A percentile compares a stretch with the other conserved stretches of the same genome.
Conservation (phyloP, 1,140 invertebrate genomes). For the Drosophila pectinifera region DNA sequence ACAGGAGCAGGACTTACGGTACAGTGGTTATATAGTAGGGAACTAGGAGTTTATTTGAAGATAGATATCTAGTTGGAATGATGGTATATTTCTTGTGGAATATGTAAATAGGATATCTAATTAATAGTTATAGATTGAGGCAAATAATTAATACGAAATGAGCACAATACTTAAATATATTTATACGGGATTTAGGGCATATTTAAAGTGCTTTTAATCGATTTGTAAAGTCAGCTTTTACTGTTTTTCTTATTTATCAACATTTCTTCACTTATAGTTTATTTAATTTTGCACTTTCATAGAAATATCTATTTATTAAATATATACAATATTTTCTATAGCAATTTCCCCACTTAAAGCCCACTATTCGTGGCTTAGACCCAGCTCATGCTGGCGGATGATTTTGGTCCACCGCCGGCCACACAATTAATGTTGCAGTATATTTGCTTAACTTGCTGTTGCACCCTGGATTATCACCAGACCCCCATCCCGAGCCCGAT, state of each 20-base stretch:
- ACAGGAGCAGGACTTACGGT: conserved; percentile 23
- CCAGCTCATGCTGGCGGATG: conserved; percentile 13
- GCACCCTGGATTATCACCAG: conserved; percentile 40
- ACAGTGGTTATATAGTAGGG: conserved; percentile 17
- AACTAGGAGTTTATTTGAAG: neutral
- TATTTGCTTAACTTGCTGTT: conserved; percentile 82
- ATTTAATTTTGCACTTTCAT: too few relatives aligned
- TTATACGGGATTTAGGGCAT: neutral
- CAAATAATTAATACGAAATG: neutral
- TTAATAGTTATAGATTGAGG: neutral
- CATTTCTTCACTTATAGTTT: too few relatives aligned
- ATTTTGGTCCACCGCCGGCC: conserved; percentile 56
- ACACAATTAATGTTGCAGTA: conserved; percentile 83
- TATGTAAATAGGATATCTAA: neutral
- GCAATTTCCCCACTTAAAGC: neutral
- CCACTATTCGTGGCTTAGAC: conserved; percentile 21
- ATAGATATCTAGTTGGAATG: too few relatives aligned
- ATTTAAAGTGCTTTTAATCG: neutral
- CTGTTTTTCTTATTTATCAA: neutral
- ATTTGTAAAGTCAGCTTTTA: neutral
- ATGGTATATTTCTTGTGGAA: neutral
- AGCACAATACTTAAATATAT: neutral
- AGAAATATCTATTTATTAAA: neutral
- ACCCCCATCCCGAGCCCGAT: neutral
- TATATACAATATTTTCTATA: neutral